Evolutionary conservation across 2,888 invertebrate genomes (phyloP).

Genomic region (Xestia sexstrigata): DNA sequence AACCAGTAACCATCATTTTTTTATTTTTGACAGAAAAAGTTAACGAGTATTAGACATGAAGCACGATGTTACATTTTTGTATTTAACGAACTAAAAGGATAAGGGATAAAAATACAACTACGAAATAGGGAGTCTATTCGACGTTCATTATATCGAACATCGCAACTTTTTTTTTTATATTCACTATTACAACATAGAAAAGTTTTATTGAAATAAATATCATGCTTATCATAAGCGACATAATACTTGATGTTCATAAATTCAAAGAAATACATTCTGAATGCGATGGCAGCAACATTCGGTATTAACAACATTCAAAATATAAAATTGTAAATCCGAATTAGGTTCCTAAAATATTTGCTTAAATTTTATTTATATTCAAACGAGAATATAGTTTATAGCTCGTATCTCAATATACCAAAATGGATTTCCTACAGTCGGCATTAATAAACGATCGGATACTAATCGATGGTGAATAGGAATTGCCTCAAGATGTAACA

Average conservation of each 20-base stretch:
- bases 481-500: conserved; percentile 78
- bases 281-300: conserved; percentile 43
- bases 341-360: conserved; percentile 76
- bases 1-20: conserved; percentile 83
- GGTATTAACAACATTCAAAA: conserved; percentile 61
- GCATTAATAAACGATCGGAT: conserved; percentile 76
- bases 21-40: conserved; percentile 77
- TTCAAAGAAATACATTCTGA: conserved; percentile 47
- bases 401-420: conserved; percentile 76
- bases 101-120: conserved; percentile 59
- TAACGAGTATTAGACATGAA: conserved; percentile 79
- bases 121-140: conserved; percentile 42
- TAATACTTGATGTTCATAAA: conserved; percentile 56
- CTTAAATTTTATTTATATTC: conserved; percentile 81
- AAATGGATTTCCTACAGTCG: conserved; percentile 74
- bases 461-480: conserved; percentile 84
- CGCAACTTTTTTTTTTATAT: conserved; percentile 32
- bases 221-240: conserved; percentile 46
- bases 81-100: conserved; percentile 73
- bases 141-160: conserved; percentile 52
- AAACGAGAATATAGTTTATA: conserved; percentile 78
- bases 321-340: conserved; percentile 68
- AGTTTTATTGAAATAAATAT: conserved; percentile 59
- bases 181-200: conserved; percentile 42
- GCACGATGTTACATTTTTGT: conserved; percentile 70